These are phyloP conservation scores for Python bivittatus DNA, from an alignment of 2,113 vertebrate species.

Conservation along the genomic window DNA sequence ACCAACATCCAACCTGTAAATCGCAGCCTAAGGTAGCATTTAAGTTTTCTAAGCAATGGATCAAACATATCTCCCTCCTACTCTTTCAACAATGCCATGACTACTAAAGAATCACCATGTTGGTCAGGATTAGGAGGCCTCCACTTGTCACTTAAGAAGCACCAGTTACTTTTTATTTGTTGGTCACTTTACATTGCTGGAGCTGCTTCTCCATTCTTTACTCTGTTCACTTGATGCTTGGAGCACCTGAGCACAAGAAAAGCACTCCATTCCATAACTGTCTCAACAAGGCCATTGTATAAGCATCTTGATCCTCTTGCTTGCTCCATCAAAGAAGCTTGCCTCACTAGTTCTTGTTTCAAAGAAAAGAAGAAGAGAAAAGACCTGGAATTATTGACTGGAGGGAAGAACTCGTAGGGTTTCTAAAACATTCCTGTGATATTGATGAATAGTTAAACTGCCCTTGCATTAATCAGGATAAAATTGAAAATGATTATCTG, in stretches of 20 bases:
- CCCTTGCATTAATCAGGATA: conserved; percentile 49
- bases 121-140: neutral
- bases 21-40: neutral
- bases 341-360: conserved; percentile 24
- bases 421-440: conserved; percentile 65
- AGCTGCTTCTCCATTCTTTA: neutral
- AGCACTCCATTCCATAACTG: conserved; percentile 28
- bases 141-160: neutral
- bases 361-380: conserved; percentile 26
- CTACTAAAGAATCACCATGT: neutral
- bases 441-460: conserved; percentile 55
- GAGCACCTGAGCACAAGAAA: conserved; percentile 31
- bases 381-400: conserved; percentile 51
- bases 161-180: neutral
- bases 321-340: conserved; percentile 31
- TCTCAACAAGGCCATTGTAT: conserved; percentile 49
- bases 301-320: conserved; percentile 51
- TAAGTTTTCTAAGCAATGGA: neutral
- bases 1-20: neutral
- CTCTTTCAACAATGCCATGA: neutral
- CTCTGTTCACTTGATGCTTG: conserved; percentile 53
- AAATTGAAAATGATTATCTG: conserved; percentile 54
- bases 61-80: neutral
- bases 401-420: conserved; percentile 49
- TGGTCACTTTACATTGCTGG: neutral